These are phyloP conservation scores for Azorinus chamasolen DNA, from an alignment of 2,888 invertebrate genomes.

Conservation along the genomic window DNA sequence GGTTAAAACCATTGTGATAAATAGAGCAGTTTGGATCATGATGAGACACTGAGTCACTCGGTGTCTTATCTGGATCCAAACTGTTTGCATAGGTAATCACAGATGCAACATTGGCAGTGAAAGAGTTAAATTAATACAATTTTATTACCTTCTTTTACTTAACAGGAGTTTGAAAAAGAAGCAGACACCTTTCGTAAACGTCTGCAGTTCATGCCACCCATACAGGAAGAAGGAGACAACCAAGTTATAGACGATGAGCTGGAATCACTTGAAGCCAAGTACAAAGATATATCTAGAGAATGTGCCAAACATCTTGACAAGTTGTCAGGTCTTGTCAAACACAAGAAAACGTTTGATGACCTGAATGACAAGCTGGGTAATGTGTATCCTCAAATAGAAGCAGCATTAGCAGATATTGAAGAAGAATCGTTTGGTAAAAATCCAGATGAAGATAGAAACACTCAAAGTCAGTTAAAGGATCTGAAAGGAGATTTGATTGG, in stretches of 20 bases:
- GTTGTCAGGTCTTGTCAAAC: slow-evolving; percentile 74
- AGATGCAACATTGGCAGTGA: too few relatives aligned
- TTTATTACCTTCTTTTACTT: too few relatives aligned
- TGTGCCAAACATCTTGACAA: slow-evolving; percentile 79
- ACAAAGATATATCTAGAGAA: slow-evolving; percentile 79
- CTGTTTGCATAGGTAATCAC: too few relatives aligned
- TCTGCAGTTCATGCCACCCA: slow-evolving; percentile 79
- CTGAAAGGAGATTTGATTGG: slow-evolving; percentile 82
- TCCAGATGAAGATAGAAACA: slow-evolving; percentile 71
- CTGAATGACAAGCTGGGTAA: slow-evolving; percentile 74
- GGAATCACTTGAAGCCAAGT: slow-evolving; percentile 80
- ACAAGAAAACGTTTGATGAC: slow-evolving; percentile 79
- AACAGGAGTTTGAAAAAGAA: slow-evolving; percentile 80
- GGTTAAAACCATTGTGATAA: too few relatives aligned
- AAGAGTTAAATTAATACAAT: too few relatives aligned
- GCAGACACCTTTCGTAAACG: slow-evolving; percentile 79
- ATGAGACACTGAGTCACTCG: too few relatives aligned
- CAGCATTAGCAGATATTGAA: slow-evolving; percentile 71
- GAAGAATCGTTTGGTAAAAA: slow-evolving; percentile 72
- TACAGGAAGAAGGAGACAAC: slow-evolving; percentile 76
- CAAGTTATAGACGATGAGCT: slow-evolving; percentile 81
- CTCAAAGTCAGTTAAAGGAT: slow-evolving; percentile 75
- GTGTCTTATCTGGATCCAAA: too few relatives aligned
- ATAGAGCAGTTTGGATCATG: too few relatives aligned
- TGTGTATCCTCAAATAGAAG: slow-evolving; percentile 77